phyloP scores from a whole-genome alignment of 2,797 vertebrate genomes.

The Mormyrus hasselquistii region DNA sequence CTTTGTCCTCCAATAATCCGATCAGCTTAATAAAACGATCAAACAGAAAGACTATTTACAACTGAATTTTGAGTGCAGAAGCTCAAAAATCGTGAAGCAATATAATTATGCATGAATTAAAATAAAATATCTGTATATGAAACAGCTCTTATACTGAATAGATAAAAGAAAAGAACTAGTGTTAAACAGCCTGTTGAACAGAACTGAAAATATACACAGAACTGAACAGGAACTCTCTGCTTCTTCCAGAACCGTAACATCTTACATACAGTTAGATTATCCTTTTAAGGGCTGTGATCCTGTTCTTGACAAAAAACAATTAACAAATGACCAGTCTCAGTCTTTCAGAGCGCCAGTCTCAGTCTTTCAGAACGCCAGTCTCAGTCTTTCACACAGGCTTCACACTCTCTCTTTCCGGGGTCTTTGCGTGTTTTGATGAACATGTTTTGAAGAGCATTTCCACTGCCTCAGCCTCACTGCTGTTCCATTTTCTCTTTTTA shows the following conservation, averaged over 20 bases:
- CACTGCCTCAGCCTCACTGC: neutral
- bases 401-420: neutral
- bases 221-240: neutral
- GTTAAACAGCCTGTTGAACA: neutral
- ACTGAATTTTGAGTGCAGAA: neutral
- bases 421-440: neutral
- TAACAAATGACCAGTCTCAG: neutral
- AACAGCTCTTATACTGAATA: neutral
- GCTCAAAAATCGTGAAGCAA: neutral
- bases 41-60: neutral
- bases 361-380: no score
- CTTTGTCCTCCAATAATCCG: neutral
- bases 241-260: neutral
- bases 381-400: neutral
- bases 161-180: neutral
- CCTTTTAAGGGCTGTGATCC: neutral
- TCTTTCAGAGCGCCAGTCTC: neutral
- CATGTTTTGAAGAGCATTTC: neutral
- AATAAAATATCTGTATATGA: neutral
- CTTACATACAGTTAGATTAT: neutral
- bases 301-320: neutral
- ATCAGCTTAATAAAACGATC: neutral
- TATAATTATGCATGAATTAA: neutral
- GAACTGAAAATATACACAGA: neutral
- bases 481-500: neutral